Evolutionary conservation across 30 jellyfish, hydroid and myxozoan species (phyloP).

Genomic region (Pelagia noctiluca): DNA sequence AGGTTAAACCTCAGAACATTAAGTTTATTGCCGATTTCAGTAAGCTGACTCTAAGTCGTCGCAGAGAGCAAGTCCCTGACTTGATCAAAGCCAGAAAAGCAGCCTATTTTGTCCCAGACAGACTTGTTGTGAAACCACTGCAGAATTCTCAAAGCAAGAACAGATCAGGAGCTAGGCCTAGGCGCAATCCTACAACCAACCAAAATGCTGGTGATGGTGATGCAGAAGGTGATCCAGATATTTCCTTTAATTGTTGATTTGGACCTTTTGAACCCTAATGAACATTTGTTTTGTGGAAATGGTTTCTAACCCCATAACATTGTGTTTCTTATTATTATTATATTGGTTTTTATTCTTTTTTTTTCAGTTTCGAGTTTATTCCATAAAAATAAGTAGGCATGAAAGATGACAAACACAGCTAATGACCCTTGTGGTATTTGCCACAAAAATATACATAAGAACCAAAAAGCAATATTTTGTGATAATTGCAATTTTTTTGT

Average conservation of each 20-base stretch:
- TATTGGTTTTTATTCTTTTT: not conserved
- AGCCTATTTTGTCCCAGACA: not conserved
- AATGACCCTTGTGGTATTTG: not conserved
- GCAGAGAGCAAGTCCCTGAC: conserved; percentile 7
- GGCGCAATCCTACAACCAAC: conserved; percentile 7
- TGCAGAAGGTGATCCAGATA: conserved; percentile 3
- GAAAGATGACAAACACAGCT: conserved; percentile 1
- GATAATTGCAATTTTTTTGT: not conserved
- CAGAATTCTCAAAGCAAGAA: conserved; percentile 1
- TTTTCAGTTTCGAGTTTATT: not conserved
- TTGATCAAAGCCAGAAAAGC: conserved; percentile 1
- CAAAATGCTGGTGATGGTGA: conserved; percentile 2
- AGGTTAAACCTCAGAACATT: conserved; percentile 14
- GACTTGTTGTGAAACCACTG: conserved; percentile 6
- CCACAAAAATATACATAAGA: conserved; percentile 1
- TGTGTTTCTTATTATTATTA: not conserved
- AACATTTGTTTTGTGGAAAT: not conserved
- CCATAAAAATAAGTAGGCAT: not conserved
- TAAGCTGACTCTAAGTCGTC: not conserved
- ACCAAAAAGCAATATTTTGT: conserved; percentile 1
- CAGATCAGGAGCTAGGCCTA: conserved; percentile 9
- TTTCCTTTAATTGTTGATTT: not conserved
- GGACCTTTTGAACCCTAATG: conserved; percentile 2
- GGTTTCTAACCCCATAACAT: conserved; percentile 1
- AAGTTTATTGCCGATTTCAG: conserved; percentile 44